Evolutionary conservation across 2,888 invertebrate species (phyloP), one percentile per base, ranked within the genome.

Genomic region (Osmoderma eremita): DNA sequence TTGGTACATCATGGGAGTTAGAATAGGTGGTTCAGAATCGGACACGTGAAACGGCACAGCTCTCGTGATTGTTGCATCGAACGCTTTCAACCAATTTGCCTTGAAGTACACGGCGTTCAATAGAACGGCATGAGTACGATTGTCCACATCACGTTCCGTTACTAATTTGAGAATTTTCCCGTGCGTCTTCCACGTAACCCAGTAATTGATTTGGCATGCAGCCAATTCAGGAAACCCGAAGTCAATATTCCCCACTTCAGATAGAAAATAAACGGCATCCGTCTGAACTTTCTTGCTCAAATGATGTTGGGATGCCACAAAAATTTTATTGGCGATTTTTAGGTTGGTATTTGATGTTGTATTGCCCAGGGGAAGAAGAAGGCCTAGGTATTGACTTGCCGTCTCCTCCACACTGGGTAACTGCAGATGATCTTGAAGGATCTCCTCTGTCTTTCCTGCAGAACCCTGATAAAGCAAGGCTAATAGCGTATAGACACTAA

Each of bases 91-190:
- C 94, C 95, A 95, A 30, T 86, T 84, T 1, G 91, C 87, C 84
- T 94, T 94, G 82, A 95, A 95, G 79, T 94, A 93, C n/a, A 95
- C 86, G 0, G 94, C 94, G 78, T 94, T 95, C 2, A 94, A 87
- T 3, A 95, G 85, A 1, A 95, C 88, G 67, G 93, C 80, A 56
- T 88, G 84, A 0, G 92, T 92, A 0, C 81, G 76, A 0, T 61
- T 51, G 76, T 83, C 75, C 0, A 94, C 77, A 74, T 85, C 83
- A 71, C 84, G 88, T 1, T 86, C n/a, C 1, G 84, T 79, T 51
- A 98, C 81, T 1, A 98, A 83, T 74, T 95, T 85, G 73, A 88
- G 88, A 65, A 98, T 97, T 79, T 90, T 93, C 4, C 90, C 82
- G 61, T 92, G 89, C 0, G 97, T 98, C 76, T 92, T 87, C 3